Conservation (phyloP, 2,797 vertebrate species). For the Premnoplex brunnescens region DNA sequence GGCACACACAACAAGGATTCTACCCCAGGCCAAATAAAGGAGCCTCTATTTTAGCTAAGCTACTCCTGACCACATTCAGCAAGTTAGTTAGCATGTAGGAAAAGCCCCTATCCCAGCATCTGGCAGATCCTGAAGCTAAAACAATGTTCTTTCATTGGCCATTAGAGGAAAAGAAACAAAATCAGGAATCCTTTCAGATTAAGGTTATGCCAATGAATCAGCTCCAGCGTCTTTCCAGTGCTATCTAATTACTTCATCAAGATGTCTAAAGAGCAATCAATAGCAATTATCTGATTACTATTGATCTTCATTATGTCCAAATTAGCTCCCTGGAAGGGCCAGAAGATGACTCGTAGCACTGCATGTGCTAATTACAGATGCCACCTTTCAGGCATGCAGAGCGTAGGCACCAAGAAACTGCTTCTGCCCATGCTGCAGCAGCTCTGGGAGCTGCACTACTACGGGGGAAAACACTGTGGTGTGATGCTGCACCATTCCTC, state of each 20-base stretch:
- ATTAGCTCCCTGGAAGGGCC: constrained; percentile 71
- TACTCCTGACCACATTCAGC: constrained; percentile 1
- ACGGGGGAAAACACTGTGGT: accelerated
- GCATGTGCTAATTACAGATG: constrained; percentile 40
- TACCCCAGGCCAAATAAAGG: neutral
- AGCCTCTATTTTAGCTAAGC: constrained; percentile 1
- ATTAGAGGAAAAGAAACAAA: constrained; percentile 73
- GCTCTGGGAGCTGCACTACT: neutral
- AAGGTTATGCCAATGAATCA: constrained; percentile 74
- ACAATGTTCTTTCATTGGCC: constrained; percentile 66
- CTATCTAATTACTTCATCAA: constrained; percentile 77
- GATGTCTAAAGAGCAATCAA: constrained; percentile 76
- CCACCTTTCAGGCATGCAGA: neutral
- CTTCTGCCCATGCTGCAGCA: neutral
- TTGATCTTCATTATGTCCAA: constrained; percentile 77
- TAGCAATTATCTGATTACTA: constrained; percentile 81
- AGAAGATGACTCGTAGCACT: constrained; percentile 49
- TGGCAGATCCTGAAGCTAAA: constrained; percentile 67
- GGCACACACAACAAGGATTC: neutral
- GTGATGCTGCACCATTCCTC: neutral
- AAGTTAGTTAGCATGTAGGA: constrained; percentile 27
- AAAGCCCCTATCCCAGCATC: constrained; percentile 44
- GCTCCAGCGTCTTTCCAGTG: constrained; percentile 69
- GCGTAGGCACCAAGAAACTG: accelerated
- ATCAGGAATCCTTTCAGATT: constrained; percentile 73